Evolutionary conservation across 2,113 vertebrate species (phyloP).

Genomic region (Rhea pennata): DNA sequence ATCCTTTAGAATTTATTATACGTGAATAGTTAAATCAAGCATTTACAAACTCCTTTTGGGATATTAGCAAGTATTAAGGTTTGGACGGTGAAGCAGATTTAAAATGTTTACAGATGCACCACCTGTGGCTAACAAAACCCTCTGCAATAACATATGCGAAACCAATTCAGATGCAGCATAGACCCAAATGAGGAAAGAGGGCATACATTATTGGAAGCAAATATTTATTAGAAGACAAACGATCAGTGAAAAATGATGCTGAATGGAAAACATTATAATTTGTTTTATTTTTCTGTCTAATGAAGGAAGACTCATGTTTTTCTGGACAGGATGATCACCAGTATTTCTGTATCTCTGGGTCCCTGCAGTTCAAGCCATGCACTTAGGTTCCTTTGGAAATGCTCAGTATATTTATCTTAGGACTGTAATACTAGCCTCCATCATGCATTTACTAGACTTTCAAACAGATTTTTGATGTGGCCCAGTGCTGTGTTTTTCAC

Average conservation of each 20-base stretch:
- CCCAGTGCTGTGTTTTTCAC: not conserved
- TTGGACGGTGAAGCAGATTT: not conserved
- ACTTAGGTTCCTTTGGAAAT: not conserved
- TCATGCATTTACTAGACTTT: not conserved
- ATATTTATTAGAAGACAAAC: not conserved
- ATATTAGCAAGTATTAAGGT: not conserved
- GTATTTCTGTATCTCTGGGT: not conserved
- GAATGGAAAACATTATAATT: not conserved
- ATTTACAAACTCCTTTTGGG: not conserved
- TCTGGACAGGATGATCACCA: not conserved
- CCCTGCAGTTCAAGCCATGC: not conserved
- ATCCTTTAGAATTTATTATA: not conserved
- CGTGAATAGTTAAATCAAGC: not conserved
- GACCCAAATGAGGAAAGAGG: not conserved
- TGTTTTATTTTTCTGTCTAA: not conserved
- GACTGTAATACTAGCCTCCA: not conserved
- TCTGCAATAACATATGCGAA: conserved; percentile 18
- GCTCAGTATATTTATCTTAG: not conserved
- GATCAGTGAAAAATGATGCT: not conserved
- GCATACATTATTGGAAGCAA: not conserved
- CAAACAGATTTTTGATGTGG: not conserved
- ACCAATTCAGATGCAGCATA: not conserved
- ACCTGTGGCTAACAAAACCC: conserved; percentile 15
- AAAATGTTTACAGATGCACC: not conserved
- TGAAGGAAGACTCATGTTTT: not conserved